Base-by-base conservation (phyloP, 2,113 vertebrate species). In the Prionailurus viverrinus region DNA sequence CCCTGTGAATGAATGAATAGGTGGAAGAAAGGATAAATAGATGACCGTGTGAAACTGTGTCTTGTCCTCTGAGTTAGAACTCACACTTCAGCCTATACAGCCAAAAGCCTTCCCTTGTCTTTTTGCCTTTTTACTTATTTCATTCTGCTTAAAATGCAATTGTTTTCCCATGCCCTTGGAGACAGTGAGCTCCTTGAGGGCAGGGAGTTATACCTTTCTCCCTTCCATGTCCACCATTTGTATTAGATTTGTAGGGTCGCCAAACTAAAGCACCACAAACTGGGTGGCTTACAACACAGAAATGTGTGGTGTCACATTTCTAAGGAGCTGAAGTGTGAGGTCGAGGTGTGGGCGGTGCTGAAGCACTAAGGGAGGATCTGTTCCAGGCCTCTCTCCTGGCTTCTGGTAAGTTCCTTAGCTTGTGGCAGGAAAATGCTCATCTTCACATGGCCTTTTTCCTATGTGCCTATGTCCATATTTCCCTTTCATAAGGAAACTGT, bases 401-500 rank as follows among this genome's bases (percentile, higher is more conserved):
- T 93, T 76, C 94, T 51, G 69, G 39, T 82, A 48, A 65, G 29
- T 39, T 80, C 51, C 18, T 82, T 69, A 29, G 66, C 65, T 87
- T 73, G 13, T 91, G 66, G 29, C 51, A 81, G 36, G 31, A n/a
- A 45, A 94, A 84, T 18, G 39, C 71, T 51, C 18, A 71, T 61
- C n/a, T 76, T 82, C 79, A 85, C 12, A 23, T 65, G 51, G 78
- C 4, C 0, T 89, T 92, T 45, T 91, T n/a, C 41, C 51, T 63
- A 7, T 58, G 39, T 82, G 29, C 53, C 8, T 58, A 27, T 69
- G 68, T 83, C 68, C 83, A 80, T 85, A 83, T 61, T 79, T 86
- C 19, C 51, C 51, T 92, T 95, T 89, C 53, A 90, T 74, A 93
- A 92, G 25, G 66, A 92, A 68, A 91, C 25, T 74, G 80, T 87